Base-by-base conservation (phyloP, 1,140 invertebrate species). In the Leptinotarsa lineolata region DNA sequence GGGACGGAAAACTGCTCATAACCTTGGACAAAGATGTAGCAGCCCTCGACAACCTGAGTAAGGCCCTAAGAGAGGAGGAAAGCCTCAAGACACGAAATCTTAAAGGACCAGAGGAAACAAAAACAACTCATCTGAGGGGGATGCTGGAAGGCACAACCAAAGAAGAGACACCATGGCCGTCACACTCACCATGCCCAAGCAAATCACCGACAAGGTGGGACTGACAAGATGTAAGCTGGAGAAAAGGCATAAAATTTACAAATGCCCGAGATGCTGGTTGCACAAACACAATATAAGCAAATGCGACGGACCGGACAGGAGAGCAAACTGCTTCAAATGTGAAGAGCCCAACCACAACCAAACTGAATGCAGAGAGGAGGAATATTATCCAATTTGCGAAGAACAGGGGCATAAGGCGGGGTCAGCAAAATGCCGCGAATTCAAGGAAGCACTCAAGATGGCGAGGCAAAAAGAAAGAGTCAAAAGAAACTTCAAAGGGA, bases 191-290 rank as follows among this genome's bases (percentile, higher is more conserved):
- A 18, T 46, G 2, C 68, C 24, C 12, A 67, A 39, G 39, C 16
- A 67, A 6, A 21, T 15, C 11, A 20, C 22, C 13, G 22, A 44
- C 8, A 44, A 45, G 24, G n/a, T n/a, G 48, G 48, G 11, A 54
- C 48, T 54, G 48, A 16, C 16, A 16, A 54, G n/a, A 3, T 77
- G 76, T 54, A 44, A 21, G 44, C 11, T 76, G 16, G 61, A 68
- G 22, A 45, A 68, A 54, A 67, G 60, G 22, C 12, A 72, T 4
- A 22, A 77, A 24, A 8, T 74, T 4, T 12, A 58, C 46, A 78
- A 30, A 68, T 78, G 77, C 54, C 48, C 22, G 3, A 78, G 64
- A 64, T 77, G 77, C 68, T 78, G 77, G 75, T 58, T 13, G 2
- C 45, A 58, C 20, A 73, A 60, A 8, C 75, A 78, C 44, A 13